Percentiles rank a stretch among this genome's conserved stretches.
Evolutionary conservation across 2,888 invertebrate genomes (phyloP).

Genomic region (Hartigia nigra): DNA sequence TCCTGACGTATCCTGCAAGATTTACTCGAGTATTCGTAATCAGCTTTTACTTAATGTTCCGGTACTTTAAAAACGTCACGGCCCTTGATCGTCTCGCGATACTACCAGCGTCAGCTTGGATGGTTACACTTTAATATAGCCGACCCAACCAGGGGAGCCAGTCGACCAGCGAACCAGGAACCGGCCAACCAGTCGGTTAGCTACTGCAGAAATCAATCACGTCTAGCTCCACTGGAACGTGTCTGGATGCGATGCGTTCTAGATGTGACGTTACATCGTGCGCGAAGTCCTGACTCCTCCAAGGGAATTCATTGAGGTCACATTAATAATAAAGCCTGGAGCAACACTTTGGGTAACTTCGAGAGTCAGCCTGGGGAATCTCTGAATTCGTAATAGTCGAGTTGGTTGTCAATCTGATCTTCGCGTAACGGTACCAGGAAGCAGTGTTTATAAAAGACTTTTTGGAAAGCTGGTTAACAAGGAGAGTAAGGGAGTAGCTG

Average conservation of each 20-base stretch:
- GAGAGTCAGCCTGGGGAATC: too few relatives aligned
- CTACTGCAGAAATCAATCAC: constrained; percentile 6
- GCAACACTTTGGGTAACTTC: background rate
- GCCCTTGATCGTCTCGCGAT: constrained; percentile 2
- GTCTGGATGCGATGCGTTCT: background rate
- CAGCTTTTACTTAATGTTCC: background rate
- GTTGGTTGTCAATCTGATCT: background rate
- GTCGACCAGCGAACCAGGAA: background rate
- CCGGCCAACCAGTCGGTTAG: background rate
- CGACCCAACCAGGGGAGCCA: background rate
- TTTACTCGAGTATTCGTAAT: background rate
- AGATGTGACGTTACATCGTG: background rate
- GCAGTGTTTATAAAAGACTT: too few relatives aligned
- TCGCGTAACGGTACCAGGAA: background rate
- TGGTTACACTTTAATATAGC: background rate
- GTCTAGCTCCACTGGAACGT: background rate
- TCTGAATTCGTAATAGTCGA: accelerated
- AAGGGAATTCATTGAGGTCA: background rate
- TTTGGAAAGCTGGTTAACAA: background rate
- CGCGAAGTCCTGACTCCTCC: background rate
- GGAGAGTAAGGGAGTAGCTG: background rate
- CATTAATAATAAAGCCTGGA: background rate
- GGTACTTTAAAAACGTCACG: background rate
- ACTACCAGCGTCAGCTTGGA: constrained; percentile 3
- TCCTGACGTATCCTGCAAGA: background rate